Evolutionary conservation across 2,113 vertebrate species (phyloP), one percentile per base, ranked within the genome.

Genomic region (Albula glossodonta): DNA sequence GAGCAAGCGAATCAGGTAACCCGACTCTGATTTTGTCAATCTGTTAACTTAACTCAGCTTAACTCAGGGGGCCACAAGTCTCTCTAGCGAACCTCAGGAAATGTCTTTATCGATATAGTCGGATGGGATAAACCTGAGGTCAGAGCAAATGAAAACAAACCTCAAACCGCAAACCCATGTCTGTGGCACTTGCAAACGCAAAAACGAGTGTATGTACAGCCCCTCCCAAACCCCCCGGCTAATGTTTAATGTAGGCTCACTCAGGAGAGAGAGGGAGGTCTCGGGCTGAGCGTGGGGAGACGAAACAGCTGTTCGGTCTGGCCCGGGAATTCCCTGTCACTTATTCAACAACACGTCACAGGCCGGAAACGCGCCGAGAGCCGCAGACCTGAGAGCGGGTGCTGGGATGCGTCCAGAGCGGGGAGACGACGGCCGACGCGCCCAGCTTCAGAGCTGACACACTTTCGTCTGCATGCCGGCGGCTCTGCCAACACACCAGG

Each of bases 251-350:
- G 51, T 48, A 85, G 70, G 41, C 41, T n/a, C 70, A 2, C 80
- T 74, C 17, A 3, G 31, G 57, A 52, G n/a, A 57, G 10, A n/a
- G 19, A 12, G 52, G 13, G 50, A 82, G 4, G 52, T 6, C 4
- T 51, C 41, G 10, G 10, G 8, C 60, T 31, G 51, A 51, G 10
- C 2, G 15, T 56, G 13, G 25, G 31, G 70, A 74, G 7, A 25
- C 5, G 66, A 81, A 78, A 66, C 60, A 50, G 81, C 81, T 86
- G 51, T 83, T 78, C 51, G 22, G 48, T 56, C n/a, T 19, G 63
- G 3, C 9, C 22, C 70, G 48, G 70, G 52, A 19, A 15, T 77
- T 78, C 70, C 84, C 77, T 80, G 80, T 52, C 6, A 86, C 13
- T 66, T 50, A 83, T 41, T 22, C 13, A 83, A 70, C 70, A 83